Evolutionary conservation across 1,140 invertebrate genomes (phyloP), one percentile per base, ranked within the genome.

Genomic region (Dendrolimus punctatus): DNA sequence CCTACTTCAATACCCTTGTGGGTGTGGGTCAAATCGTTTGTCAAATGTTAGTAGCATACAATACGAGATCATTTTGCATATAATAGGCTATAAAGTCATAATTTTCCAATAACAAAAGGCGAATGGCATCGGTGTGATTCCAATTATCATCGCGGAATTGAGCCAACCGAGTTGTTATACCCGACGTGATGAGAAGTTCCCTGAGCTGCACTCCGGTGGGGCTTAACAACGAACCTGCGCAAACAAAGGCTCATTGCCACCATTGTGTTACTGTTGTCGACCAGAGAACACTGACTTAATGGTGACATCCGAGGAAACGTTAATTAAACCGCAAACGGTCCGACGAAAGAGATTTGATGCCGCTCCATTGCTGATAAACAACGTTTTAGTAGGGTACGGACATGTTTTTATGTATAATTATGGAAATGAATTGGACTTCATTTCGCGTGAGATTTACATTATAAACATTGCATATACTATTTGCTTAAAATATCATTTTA

Each of bases 111-210:
- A 78, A 83, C 80, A 84, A 81, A 79, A 81, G 74, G 67, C 63
- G 66, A 68, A 76, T 51, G 6, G 46, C 46, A 45, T 79, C 72
- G 70, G 67, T 53, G 57, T 68, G 64, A 76, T 75, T 80, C 78
- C 76, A 81, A 80, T 81, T 81, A 81, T 72, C 69, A 71, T 75
- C 63, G 68, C 75, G 68, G 65, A 80, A 84, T 84, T 74, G 76
- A 80, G 66, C 80, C 68, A 63, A 68, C 66, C 68, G 65, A 67
- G 36, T 49, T 53, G 9, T 49, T 48, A 52, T 57, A 53, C 41
- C 39, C 40, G 39, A 43, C 43, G 46, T 45, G 50, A 8, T 39
- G 51, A 23, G 48, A 49, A 40, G 54, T 48, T 47, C 6, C 49
- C 49, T 39, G 41, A 57, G 51, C 53, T 49, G 46, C 55, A 52